phyloP scores from a whole-genome alignment of 1,140 invertebrate genomes.

The Harpegnathos saltator region DNA sequence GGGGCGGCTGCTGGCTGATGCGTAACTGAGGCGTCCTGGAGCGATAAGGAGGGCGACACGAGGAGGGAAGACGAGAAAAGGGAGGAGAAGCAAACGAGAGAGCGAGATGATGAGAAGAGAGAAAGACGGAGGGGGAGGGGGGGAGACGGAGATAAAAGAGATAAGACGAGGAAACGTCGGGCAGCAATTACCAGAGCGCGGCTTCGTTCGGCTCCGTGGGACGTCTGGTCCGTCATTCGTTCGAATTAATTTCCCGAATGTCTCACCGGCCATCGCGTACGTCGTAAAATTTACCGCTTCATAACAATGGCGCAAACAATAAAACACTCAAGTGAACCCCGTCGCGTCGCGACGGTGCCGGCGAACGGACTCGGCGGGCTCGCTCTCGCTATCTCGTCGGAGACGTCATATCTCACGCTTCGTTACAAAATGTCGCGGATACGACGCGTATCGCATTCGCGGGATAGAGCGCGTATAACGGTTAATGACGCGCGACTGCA shows the following conservation, averaged over 20 bases:
- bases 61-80: background rate
- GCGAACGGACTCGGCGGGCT: no score
- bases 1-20: constrained; percentile 26
- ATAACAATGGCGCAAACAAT: constrained; percentile 56
- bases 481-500: constrained; percentile 16
- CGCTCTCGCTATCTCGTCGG: constrained; percentile 13
- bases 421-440: constrained; percentile 41
- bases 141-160: background rate
- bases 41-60: background rate
- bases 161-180: constrained; percentile 54
- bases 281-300: constrained; percentile 65
- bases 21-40: constrained; percentile 43
- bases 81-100: background rate
- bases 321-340: constrained; percentile 55
- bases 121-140: background rate
- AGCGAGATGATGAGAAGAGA: constrained; percentile 28
- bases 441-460: background rate
- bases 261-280: constrained; percentile 63
- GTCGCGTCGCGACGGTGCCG: no score
- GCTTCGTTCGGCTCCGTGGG: constrained; percentile 61
- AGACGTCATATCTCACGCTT: constrained; percentile 48
- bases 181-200: constrained; percentile 71
- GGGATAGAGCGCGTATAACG: constrained; percentile 9
- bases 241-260: constrained; percentile 73
- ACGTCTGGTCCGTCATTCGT: constrained; percentile 72